phyloP scores from a whole-genome alignment of 2,113 vertebrate species.

The Apodemus speciosus region DNA sequence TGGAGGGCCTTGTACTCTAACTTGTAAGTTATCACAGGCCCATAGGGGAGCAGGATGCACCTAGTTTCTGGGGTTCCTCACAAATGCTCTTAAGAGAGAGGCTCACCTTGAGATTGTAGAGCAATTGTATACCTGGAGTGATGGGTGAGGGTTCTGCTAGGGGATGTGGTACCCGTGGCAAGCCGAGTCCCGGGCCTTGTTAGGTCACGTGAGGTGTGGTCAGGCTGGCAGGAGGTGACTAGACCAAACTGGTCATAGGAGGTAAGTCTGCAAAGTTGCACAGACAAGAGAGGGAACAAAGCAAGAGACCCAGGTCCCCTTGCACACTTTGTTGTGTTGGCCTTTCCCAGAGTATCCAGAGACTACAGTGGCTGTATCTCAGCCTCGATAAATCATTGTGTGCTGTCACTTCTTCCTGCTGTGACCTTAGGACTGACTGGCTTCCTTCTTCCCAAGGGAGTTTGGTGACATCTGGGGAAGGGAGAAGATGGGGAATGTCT shows the following conservation, averaged over 20 bases:
- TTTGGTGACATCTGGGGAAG: not conserved
- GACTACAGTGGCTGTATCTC: not conserved
- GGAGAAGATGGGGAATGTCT: too few relatives aligned
- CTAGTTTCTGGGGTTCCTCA: not conserved
- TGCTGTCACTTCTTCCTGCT: too few relatives aligned
- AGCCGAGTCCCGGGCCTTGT: too few relatives aligned
- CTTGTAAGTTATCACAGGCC: not conserved
- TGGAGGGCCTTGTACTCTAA: not conserved
- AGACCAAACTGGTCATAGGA: not conserved
- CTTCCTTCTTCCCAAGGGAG: not conserved
- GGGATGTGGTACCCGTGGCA: not conserved
- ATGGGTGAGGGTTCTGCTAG: not conserved
- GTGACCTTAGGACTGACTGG: not conserved
- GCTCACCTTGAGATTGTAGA: not conserved
- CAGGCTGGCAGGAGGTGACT: not conserved
- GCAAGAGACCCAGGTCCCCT: too few relatives aligned
- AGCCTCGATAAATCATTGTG: not conserved
- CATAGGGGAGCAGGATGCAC: too few relatives aligned
- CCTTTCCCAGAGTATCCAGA: not conserved
- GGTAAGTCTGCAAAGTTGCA: not conserved
- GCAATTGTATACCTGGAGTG: too few relatives aligned
- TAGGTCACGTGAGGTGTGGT: not conserved
- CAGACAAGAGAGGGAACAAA: too few relatives aligned
- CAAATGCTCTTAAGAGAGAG: not conserved
- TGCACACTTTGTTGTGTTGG: rapidly evolving